These are phyloP conservation scores for Trachymyrmex cornetzi DNA, from an alignment of 1,140 invertebrate genomes.

Conservation along the genomic window DNA sequence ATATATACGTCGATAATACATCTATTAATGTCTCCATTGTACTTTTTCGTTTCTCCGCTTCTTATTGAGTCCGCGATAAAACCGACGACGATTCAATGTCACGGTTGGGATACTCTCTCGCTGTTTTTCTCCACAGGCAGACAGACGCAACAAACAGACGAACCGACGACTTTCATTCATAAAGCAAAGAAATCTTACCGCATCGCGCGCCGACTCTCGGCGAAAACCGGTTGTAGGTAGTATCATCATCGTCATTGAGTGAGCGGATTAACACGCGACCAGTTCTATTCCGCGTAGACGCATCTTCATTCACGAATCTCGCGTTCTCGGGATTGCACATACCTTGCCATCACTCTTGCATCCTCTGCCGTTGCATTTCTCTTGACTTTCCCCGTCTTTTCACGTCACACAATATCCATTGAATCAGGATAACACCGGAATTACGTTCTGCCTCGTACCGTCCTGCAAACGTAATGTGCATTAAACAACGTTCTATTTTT, in stretches of 20 bases:
- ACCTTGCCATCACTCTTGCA: neutral
- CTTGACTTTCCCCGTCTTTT: neutral
- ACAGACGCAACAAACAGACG: slow-evolving; percentile 44
- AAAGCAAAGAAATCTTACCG: slow-evolving; percentile 74
- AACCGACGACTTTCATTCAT: slow-evolving; percentile 79
- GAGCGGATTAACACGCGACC: slow-evolving; percentile 72
- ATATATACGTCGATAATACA: neutral
- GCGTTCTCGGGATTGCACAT: slow-evolving; percentile 21
- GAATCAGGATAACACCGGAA: neutral
- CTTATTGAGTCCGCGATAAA: neutral
- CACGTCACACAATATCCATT: neutral
- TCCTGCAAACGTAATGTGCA: slow-evolving; percentile 35
- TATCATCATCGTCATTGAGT: slow-evolving; percentile 74
- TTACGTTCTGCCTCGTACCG: neutral
- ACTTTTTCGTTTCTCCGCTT: slow-evolving; percentile 35
- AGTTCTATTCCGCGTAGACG: slow-evolving; percentile 68
- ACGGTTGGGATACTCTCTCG: slow-evolving; percentile 61
- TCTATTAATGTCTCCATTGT: slow-evolving; percentile 17
- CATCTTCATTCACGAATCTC: slow-evolving; percentile 80
- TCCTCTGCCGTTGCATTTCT: neutral
- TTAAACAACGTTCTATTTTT: neutral
- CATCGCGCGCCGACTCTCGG: slow-evolving; percentile 67
- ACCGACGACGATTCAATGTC: slow-evolving; percentile 76
- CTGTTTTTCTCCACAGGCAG: slow-evolving; percentile 42
- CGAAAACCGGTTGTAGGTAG: slow-evolving; percentile 81